Evolutionary conservation across 1,140 invertebrate species (phyloP).

Genomic region (Frieseomelitta varia): DNA sequence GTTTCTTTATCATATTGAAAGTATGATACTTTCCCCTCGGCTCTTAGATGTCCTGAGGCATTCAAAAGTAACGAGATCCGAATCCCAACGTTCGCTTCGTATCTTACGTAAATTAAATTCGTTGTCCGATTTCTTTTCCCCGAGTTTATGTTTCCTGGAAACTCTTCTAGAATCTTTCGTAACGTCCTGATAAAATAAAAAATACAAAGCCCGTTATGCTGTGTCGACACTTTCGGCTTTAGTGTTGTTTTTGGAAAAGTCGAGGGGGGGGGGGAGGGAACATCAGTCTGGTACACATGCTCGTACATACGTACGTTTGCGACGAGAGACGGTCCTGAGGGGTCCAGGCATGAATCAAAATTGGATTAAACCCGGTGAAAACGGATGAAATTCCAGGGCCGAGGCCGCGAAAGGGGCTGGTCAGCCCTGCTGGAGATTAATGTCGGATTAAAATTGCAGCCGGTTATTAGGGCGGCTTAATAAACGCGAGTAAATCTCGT

Average conservation of each 20-base stretch:
- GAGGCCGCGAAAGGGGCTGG: slow-evolving; percentile 49
- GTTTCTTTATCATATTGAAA: neutral
- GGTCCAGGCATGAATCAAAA: slow-evolving; percentile 48
- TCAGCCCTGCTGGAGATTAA: slow-evolving; percentile 57
- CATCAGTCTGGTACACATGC: slow-evolving; percentile 3
- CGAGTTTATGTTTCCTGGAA: too few species aligned
- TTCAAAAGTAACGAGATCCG: too few species aligned
- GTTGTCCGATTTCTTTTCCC: too few species aligned
- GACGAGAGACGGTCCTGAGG: neutral
- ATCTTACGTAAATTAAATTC: too few species aligned
- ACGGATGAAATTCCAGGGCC: slow-evolving; percentile 57
- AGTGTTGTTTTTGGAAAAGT: neutral
- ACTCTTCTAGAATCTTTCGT: too few species aligned
- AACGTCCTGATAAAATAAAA: neutral
- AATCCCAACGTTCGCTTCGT: too few species aligned
- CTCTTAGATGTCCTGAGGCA: too few species aligned
- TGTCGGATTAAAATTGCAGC: slow-evolving; percentile 69
- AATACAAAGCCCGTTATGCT: neutral
- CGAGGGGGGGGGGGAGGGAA: neutral
- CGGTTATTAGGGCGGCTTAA: slow-evolving; percentile 69
- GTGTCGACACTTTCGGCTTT: neutral
- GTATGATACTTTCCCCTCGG: neutral
- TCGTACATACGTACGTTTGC: neutral
- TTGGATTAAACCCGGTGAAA: slow-evolving; percentile 67
- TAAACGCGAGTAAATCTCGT: slow-evolving; percentile 69